Evolutionary conservation across 2,797 vertebrate species (phyloP).

Genomic region (Pampus argenteus): DNA sequence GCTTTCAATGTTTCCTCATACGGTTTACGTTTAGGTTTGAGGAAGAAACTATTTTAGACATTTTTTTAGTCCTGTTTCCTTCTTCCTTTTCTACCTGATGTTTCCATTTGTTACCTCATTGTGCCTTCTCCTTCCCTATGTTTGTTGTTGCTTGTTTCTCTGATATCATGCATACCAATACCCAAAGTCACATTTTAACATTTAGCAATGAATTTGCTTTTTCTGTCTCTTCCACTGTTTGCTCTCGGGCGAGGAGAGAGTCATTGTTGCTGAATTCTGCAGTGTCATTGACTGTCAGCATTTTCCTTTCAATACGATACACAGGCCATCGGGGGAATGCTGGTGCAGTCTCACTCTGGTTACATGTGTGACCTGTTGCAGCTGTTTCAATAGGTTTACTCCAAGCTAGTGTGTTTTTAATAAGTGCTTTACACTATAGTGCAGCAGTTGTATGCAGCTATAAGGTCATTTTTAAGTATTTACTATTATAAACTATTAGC

Average conservation of each 20-base stretch:
- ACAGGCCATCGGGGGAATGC: conserved; percentile 29
- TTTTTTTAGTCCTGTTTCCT: conserved; percentile 5
- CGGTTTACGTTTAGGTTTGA: conserved; percentile 18
- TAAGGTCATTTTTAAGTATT: too few relatives aligned
- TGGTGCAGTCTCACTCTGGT: conserved; percentile 6
- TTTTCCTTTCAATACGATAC: conserved; percentile 62
- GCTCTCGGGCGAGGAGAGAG: conserved; percentile 30
- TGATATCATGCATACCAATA: not conserved
- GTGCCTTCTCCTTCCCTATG: not conserved
- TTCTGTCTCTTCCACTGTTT: conserved; percentile 30
- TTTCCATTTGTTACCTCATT: not conserved
- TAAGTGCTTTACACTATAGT: not conserved
- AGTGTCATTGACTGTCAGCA: conserved; percentile 79
- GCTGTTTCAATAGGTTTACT: not conserved
- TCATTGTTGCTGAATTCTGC: conserved; percentile 60
- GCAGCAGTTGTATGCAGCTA: not conserved
- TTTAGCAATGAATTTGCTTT: not conserved
- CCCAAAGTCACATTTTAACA: not conserved
- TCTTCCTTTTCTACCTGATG: conserved; percentile 4
- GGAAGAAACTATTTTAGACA: conserved; percentile 12
- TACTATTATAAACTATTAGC: too few relatives aligned
- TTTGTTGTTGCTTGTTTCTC: too few relatives aligned
- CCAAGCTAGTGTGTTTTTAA: not conserved
- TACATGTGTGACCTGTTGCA: conserved; percentile 12
- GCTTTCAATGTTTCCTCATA: conserved; percentile 32